These are phyloP conservation scores for Capitulum mitella DNA, from an alignment of 2,888 invertebrate genomes.

Conservation along the genomic window DNA sequence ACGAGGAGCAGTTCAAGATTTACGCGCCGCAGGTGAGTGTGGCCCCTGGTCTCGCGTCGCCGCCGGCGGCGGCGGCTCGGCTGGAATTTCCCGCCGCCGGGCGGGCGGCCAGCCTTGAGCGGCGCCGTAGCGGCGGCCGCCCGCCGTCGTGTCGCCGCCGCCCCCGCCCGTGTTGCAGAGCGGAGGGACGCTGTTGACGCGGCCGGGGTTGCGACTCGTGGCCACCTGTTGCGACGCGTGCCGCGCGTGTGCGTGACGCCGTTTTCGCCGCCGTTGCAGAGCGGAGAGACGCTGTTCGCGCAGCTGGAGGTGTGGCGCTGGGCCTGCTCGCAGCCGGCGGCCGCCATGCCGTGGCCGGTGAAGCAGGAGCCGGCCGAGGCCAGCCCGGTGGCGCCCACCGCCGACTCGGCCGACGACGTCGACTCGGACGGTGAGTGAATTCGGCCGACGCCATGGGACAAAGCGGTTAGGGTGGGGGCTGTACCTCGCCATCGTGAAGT, in stretches of 20 bases:
- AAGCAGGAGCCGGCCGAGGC: background rate
- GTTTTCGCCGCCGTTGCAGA: conserved; percentile 50
- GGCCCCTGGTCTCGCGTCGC: no score
- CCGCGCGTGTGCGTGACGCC: no score
- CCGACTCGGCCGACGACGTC: background rate
- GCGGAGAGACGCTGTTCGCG: conserved; percentile 74
- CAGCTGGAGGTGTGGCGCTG: conserved; percentile 89
- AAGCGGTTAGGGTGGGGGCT: no score
- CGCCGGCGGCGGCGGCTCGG: no score
- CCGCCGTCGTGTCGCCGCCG: background rate
- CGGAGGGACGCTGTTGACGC: background rate
- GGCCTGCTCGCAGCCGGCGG: conserved; percentile 47
- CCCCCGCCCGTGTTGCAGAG: background rate
- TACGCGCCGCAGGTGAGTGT: conserved; percentile 27
- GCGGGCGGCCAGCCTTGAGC: no score
- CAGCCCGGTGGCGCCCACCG: background rate
- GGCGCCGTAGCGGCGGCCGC: no score
- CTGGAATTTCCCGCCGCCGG: no score
- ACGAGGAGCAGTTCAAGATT: conserved; percentile 38
- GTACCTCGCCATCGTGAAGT: no score
- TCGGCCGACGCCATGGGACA: no score
- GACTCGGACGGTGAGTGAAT: background rate
- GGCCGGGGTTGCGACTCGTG: background rate
- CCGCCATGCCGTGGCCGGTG: background rate
- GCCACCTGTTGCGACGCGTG: no score